Conservation (phyloP, 2,113 vertebrate genomes). For the Gobiocypris rarus region DNA sequence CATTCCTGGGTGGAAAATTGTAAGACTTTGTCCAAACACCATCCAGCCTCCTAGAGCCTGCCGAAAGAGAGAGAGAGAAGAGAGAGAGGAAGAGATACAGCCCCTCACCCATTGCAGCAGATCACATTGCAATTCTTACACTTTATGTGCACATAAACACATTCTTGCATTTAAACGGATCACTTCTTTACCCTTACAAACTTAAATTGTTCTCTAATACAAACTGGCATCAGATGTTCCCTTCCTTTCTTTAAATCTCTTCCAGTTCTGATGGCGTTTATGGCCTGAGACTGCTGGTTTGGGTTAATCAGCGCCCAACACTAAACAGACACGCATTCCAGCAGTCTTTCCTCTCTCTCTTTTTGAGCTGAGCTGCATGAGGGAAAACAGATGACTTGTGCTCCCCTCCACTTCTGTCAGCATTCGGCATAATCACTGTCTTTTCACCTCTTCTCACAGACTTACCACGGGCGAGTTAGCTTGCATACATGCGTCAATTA, state of each 20-base stretch:
- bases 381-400: constrained; percentile 70
- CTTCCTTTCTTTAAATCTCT: constrained; percentile 14
- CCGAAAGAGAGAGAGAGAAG: constrained; percentile 70
- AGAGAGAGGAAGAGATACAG: constrained; percentile 71
- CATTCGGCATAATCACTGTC: constrained; percentile 57
- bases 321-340: constrained; percentile 76
- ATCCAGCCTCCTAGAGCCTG: constrained; percentile 81
- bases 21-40: constrained; percentile 82
- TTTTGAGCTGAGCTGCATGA: constrained; percentile 63
- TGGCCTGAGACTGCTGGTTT: constrained; percentile 51
- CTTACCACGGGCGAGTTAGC: constrained; percentile 13
- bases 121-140: constrained; percentile 46
- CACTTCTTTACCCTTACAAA: neutral
- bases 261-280: constrained; percentile 23
- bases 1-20: constrained; percentile 83
- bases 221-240: constrained; percentile 13
- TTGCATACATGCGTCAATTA: constrained; percentile 4
- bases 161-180: neutral
- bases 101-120: constrained; percentile 44
- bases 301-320: constrained; percentile 70
- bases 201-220: neutral
- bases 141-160: neutral
- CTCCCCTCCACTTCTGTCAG: constrained; percentile 55
- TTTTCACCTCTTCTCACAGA: constrained; percentile 9
- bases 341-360: constrained; percentile 46